Percentiles rank a stretch among this genome's conserved stretches.
These are phyloP conservation scores for Euspilapteryx auroguttella DNA, from an alignment of 2,888 invertebrate genomes.

Conservation along the genomic window DNA sequence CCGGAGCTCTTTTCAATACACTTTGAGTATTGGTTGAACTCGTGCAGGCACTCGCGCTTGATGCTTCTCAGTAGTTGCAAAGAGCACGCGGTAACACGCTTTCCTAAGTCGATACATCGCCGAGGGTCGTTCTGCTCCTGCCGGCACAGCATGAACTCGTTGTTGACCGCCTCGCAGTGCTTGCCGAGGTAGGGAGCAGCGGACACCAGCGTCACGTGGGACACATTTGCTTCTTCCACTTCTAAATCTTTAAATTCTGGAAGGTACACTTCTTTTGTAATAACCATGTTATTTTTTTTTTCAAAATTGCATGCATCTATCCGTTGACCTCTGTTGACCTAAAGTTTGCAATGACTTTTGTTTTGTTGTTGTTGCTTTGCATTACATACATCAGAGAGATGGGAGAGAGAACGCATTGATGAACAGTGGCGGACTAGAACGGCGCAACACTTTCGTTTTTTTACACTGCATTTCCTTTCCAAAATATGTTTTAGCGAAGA, in stretches of 20 bases:
- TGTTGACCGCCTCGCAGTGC: constrained; percentile 85
- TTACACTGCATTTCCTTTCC: no score
- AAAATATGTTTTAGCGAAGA: no score
- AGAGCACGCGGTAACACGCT: constrained; percentile 84
- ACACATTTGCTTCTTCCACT: constrained; percentile 77
- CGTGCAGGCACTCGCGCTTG: constrained; percentile 76
- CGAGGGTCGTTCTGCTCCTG: constrained; percentile 80
- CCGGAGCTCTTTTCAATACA: constrained; percentile 77
- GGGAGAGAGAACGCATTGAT: no score
- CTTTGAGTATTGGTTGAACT: constrained; percentile 79
- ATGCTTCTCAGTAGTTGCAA: constrained; percentile 80
- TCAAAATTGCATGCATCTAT: no score
- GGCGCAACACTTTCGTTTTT: no score
- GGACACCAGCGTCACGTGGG: constrained; percentile 80
- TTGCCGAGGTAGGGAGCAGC: constrained; percentile 90
- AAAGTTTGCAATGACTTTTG: no score
- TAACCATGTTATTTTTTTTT: constrained; percentile 66
- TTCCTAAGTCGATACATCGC: constrained; percentile 82
- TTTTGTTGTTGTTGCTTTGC: no score
- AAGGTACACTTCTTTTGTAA: constrained; percentile 66
- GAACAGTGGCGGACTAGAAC: no score
- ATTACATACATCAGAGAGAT: no score
- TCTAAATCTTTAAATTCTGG: constrained; percentile 82
- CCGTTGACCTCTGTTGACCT: no score
- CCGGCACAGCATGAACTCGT: constrained; percentile 94